These are phyloP conservation scores for Piaya cayana DNA, from an alignment of 2,113 vertebrate species.

Conservation along the genomic window DNA sequence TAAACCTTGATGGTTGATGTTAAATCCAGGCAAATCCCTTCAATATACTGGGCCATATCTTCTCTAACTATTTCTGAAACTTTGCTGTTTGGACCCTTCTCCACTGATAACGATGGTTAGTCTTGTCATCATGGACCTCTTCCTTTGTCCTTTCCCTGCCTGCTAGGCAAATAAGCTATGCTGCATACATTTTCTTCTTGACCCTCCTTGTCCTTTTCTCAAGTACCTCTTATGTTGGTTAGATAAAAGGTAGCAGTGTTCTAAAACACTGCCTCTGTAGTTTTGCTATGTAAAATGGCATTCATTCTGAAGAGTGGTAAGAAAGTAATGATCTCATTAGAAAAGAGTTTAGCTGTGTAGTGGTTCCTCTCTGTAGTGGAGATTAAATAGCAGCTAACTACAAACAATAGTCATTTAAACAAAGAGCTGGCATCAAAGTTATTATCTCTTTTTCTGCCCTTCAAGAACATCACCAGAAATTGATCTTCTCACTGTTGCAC, in stretches of 20 bases:
- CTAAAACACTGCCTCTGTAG: conserved; percentile 70
- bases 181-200: conserved; percentile 68
- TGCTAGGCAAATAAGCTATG: conserved; percentile 57
- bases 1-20: not conserved
- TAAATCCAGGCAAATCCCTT: conserved; percentile 1
- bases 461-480: conserved; percentile 65
- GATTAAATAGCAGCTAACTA: conserved; percentile 77
- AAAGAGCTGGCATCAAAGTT: conserved; percentile 57
- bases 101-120: conserved; percentile 40
- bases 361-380: conserved; percentile 70
- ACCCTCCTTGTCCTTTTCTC: conserved; percentile 71
- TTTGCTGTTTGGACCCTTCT: not conserved
- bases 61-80: not conserved
- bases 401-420: conserved; percentile 76
- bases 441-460: conserved; percentile 65
- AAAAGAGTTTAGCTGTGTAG: conserved; percentile 66
- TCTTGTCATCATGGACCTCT: conserved; percentile 52
- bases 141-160: conserved; percentile 60
- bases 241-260: conserved; percentile 74
- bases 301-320: conserved; percentile 68
- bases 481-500: conserved; percentile 47
- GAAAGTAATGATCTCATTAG: conserved; percentile 77
- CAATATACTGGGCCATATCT: not conserved
- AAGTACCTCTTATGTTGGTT: conserved; percentile 72
- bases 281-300: conserved; percentile 73